Evolutionary conservation across 2,113 vertebrate species (phyloP).

Genomic region (Coryphaenoides rupestris): DNA sequence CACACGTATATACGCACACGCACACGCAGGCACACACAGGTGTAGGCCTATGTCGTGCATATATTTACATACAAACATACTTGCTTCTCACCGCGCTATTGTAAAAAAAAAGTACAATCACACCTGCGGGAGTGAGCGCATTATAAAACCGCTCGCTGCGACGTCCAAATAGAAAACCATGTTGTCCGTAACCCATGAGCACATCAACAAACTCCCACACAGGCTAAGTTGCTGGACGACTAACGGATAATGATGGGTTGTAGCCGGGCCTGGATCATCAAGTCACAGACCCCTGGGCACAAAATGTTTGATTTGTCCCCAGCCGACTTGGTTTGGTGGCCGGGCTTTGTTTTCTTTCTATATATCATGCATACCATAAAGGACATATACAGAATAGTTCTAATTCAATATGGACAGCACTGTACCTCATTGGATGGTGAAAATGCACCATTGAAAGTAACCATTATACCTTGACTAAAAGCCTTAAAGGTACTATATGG

Average conservation of each 20-base stretch:
- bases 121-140: not conserved
- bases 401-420: too few relatives aligned
- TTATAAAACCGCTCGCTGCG: too few relatives aligned
- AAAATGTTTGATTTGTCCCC: too few relatives aligned
- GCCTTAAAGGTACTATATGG: too few relatives aligned
- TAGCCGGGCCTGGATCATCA: not conserved
- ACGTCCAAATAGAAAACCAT: constrained; percentile 27
- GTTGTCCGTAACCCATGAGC: constrained; percentile 41
- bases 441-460: too few relatives aligned
- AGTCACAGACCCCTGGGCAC: too few relatives aligned
- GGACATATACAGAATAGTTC: too few relatives aligned
- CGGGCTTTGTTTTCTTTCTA: too few relatives aligned
- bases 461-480: too few relatives aligned
- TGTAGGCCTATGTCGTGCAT: not conserved
- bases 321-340: too few relatives aligned
- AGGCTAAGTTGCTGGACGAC: constrained; percentile 28
- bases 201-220: constrained; percentile 55
- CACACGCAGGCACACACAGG: constrained; percentile 2
- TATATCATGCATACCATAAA: too few relatives aligned
- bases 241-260: not conserved
- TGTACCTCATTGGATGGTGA: too few relatives aligned
- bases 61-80: not conserved
- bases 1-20: constrained; percentile 4
- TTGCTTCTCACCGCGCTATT: not conserved
- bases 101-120: not conserved